Percentiles rank a stretch among this genome's conserved stretches.
Conservation (phyloP, 2,797 vertebrate genomes). For the Falco rusticolus region DNA sequence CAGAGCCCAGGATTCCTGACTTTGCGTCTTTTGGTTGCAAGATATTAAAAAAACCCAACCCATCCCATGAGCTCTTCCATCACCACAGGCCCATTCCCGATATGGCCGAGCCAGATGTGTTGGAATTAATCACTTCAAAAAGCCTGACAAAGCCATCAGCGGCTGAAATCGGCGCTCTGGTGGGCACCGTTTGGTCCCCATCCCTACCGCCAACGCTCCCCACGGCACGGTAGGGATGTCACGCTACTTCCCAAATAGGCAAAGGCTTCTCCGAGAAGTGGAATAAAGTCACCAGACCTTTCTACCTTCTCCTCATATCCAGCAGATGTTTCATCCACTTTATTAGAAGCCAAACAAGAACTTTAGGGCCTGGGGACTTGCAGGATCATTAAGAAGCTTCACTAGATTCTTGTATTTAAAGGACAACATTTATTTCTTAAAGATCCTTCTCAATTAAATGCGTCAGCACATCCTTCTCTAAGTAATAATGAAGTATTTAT, state of each 20-base stretch:
- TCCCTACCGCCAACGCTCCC: background rate
- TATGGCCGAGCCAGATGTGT: background rate
- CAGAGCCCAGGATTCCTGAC: background rate
- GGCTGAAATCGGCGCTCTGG: background rate
- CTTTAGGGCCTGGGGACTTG: background rate
- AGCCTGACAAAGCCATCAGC: background rate
- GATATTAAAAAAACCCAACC: background rate
- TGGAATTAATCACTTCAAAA: background rate
- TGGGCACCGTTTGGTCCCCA: rapidly evolving
- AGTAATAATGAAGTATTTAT: background rate
- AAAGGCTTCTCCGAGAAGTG: background rate
- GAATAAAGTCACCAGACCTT: background rate
- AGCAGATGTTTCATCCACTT: background rate
- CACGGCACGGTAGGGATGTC: background rate
- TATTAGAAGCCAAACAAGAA: background rate
- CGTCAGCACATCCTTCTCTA: background rate
- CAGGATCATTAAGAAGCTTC: background rate
- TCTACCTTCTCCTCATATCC: background rate
- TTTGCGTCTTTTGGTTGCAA: rapidly evolving
- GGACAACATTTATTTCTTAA: background rate
- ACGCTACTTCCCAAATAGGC: background rate
- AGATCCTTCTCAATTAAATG: background rate
- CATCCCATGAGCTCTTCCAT: background rate
- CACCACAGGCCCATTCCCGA: background rate
- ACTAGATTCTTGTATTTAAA: background rate